phyloP scores from a whole-genome alignment of 2,113 vertebrate species.

The Anhinga anhinga region DNA sequence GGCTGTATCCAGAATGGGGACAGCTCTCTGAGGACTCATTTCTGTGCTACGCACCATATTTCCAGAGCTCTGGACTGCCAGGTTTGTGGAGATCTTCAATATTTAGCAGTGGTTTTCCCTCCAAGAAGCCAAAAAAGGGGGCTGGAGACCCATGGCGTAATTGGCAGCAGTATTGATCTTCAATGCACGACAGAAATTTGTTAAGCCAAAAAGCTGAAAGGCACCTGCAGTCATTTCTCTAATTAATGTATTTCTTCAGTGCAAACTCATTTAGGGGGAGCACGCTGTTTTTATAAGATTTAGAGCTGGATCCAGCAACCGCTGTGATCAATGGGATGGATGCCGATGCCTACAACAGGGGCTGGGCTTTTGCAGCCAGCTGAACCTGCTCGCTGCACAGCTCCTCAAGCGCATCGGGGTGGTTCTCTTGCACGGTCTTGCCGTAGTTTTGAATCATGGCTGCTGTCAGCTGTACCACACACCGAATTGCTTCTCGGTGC shows the following conservation, averaged over 20 bases:
- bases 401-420: rapidly evolving
- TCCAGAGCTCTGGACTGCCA: neutral
- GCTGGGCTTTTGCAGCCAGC: neutral
- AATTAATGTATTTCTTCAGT: neutral
- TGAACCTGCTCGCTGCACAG: neutral
- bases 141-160: neutral
- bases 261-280: neutral
- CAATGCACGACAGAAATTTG: neutral
- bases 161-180: constrained; percentile 24
- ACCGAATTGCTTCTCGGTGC: neutral
- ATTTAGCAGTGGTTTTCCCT: neutral
- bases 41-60: neutral
- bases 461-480: neutral
- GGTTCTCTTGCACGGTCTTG: neutral
- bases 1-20: neutral
- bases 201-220: neutral
- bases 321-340: neutral
- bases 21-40: constrained; percentile 8
- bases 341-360: no score
- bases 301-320: neutral
- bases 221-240: neutral
- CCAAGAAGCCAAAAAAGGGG: neutral
- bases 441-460: neutral
- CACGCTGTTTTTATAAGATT: rapidly evolving
- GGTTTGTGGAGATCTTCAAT: neutral